phyloP scores from a whole-genome alignment of 2,888 invertebrate species.

The Eubasilissa splendida region DNA sequence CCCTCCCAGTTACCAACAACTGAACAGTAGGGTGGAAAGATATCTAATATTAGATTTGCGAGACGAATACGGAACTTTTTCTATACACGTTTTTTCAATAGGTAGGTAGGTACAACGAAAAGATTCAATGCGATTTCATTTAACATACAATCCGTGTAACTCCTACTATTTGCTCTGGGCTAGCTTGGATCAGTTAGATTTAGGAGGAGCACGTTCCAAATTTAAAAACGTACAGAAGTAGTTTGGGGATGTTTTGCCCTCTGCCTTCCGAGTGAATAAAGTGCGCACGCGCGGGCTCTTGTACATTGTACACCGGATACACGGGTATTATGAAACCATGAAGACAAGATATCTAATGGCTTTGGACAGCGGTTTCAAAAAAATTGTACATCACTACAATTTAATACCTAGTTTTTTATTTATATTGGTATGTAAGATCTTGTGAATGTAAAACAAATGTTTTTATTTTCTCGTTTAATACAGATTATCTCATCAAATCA shows the following conservation, averaged over 20 bases:
- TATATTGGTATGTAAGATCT: no score
- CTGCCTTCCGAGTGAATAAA: slow-evolving; percentile 43
- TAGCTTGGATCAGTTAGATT: slow-evolving; percentile 31
- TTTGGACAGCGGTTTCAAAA: no score
- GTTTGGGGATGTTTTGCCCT: slow-evolving; percentile 14
- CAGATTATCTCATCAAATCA: no score
- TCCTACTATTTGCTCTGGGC: slow-evolving; percentile 29
- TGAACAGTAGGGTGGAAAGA: no score
- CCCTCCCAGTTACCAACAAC: no score
- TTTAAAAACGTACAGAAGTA: slow-evolving; percentile 55
- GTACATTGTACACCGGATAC: background rate
- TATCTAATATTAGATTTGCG: no score
- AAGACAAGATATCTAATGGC: background rate
- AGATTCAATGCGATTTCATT: slow-evolving; percentile 22
- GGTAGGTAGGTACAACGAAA: background rate
- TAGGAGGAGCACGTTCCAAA: slow-evolving; percentile 54
- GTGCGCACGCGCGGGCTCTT: slow-evolving; percentile 48
- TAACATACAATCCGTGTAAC: slow-evolving; percentile 32
- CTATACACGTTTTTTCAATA: background rate
- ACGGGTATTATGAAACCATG: background rate
- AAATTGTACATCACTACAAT: no score
- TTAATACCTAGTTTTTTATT: no score
- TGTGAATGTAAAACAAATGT: no score
- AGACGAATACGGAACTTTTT: slow-evolving; percentile 1
- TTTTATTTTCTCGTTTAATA: no score